Conservation (phyloP, 2,113 vertebrate species). For the Pelecanoides urinatrix region DNA sequence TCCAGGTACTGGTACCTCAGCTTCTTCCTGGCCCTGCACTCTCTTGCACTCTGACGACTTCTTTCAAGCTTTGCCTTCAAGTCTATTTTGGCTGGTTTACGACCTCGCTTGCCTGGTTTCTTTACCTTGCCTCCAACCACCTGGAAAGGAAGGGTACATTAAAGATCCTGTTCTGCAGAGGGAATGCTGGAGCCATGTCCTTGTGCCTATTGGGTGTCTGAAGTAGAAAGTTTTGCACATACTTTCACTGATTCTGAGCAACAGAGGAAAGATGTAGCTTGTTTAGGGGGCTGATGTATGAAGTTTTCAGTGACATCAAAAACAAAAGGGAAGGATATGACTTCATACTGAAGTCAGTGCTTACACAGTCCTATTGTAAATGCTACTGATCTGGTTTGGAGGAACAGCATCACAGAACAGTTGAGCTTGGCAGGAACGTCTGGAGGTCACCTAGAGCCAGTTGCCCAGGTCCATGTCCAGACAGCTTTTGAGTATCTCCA, state of each 20-base stretch:
- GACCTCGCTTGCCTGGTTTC: slow-evolving; percentile 94
- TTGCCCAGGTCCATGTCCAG: background rate
- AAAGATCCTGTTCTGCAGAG: background rate
- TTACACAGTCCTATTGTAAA: background rate
- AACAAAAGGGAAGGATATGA: background rate
- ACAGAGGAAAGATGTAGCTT: background rate
- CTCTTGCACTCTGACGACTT: slow-evolving; percentile 94
- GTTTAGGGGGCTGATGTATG: background rate
- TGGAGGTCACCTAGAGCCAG: background rate
- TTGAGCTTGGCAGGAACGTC: background rate
- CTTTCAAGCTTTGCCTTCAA: slow-evolving; percentile 97
- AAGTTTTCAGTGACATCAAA: background rate
- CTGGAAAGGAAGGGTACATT: slow-evolving; percentile 56
- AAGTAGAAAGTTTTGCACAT: background rate
- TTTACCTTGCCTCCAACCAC: slow-evolving; percentile 93
- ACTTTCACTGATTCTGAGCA: background rate
- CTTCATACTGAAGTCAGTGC: background rate
- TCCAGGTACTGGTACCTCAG: slow-evolving; percentile 96
- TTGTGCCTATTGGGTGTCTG: background rate
- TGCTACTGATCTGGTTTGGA: background rate
- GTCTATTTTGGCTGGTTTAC: slow-evolving; percentile 97
- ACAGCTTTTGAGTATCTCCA: background rate
- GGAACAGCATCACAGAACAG: background rate
- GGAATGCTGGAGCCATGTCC: background rate
- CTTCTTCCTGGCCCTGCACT: slow-evolving; percentile 94